Evolutionary conservation across 2,797 vertebrate genomes (phyloP), one percentile per base, ranked within the genome.

Genomic region (Danio choprae): DNA sequence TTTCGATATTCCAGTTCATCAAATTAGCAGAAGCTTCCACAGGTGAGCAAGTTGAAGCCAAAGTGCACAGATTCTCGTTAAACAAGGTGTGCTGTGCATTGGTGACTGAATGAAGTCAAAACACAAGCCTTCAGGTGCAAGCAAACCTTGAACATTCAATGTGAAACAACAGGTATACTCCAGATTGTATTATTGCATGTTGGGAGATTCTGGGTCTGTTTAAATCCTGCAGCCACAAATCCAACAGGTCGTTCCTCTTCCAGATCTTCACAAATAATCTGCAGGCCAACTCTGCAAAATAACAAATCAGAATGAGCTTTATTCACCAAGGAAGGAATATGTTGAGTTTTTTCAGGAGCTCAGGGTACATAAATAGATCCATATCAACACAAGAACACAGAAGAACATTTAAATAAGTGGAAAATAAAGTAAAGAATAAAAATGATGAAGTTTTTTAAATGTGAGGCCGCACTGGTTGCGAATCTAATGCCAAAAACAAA

Each of bases 1-100:
- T 41, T 81, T 38, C 29, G 12, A 79, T 72, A 70, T 80, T 75
- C 79, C 81, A 84, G 81, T 80, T 84, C 86, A 86, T 87, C 74
- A 86, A 86, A 55, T 83, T 63, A 58, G 22, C 69, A 81, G 12
- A 56, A 44, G 11, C 44, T 64, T 41, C 7, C 80, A 60, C 78
- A 56, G 69, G 75, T 29, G 56, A 73, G 48, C 60, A 78, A 69
- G 46, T 64, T 55, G 74, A 70, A 60, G 51, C 48, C 36, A 44
- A 59, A 46, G 29, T 55, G 67, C 59, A 74, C n/a, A 71, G 63
- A 65, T 74, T 77, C 67, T 74, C 7, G n/a, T 36, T 20, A 67
- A 65, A 58, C 53, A 40, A 46, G 2, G 29, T 36, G n/a, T 58
- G 38, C 75, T 4, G 18, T 59, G 38, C 81, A 81, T 74, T 50